Base-by-base conservation (phyloP, 2,113 vertebrate species). In the Gambusia affinis region DNA sequence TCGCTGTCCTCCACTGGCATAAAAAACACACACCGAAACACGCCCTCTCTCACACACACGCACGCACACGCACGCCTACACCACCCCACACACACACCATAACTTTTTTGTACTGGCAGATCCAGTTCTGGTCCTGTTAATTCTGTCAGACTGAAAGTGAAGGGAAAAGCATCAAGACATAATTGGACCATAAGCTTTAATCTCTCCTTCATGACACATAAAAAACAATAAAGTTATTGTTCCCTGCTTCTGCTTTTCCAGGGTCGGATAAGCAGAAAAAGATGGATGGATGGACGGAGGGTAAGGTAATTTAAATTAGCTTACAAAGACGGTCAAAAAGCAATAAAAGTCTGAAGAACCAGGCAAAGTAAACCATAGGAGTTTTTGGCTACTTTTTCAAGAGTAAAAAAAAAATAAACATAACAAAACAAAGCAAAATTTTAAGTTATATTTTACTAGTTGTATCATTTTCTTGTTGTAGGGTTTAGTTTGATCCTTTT, bases 161-260 rank as follows among this genome's bases (percentile, higher is more conserved):
- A 64, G 31, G 29, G 22, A 7, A 80, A 61, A 78, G 31, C 44
- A 67, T 31, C 51, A 65, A 44, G 74, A 72, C 66, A 66, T 81
- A 70, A 75, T 84, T 76, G 80, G 44, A 81, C 35, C 10, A 37
- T 37, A 37, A 37, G 35, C 10, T 11, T 37, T 37, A 0, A 37
- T 64, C n/a, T 80, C 67, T 68, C 11, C 8, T 61, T 35, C 10
- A 30, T 57, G 31, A 88, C 67, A 24, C 78, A 75, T 22, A 10
- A 51, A 72, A 77, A 64, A 37, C 35, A 11, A 37, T 37, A 11
- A 37, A 10, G 10, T 37, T 37, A 37, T 3, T 37, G 35, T 37
- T 37, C 35, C 35, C 35, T 37, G 35, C 2, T 11, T 37, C 35
- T 37, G 35, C 2, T 37, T 37, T 37, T 37, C 35, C 35, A 37